phyloP scores from a whole-genome alignment of 30 jellyfish, hydroid and myxozoan species.

The Thelohanellus kitauei region DNA sequence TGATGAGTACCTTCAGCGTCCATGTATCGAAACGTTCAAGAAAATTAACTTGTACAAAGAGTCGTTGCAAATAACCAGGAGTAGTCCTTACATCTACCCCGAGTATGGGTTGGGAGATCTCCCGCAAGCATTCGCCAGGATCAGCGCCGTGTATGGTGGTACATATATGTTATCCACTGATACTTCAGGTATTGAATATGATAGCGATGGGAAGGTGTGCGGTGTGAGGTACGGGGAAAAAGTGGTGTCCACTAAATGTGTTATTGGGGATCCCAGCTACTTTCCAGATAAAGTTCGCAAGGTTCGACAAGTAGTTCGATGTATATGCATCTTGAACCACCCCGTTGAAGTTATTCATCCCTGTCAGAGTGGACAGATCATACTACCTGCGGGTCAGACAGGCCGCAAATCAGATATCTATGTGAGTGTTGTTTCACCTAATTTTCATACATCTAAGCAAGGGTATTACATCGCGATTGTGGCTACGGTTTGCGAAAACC shows the following conservation, averaged over 20 bases:
- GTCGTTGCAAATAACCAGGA: constrained; percentile 43
- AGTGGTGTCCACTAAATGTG: constrained; percentile 50
- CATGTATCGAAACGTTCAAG: constrained; percentile 26
- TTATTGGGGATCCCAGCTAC: constrained; percentile 85
- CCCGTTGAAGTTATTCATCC: constrained; percentile 38
- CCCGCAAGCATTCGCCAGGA: constrained; percentile 94
- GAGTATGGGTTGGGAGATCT: constrained; percentile 85
- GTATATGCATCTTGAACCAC: constrained; percentile 58
- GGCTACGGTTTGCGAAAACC: constrained; percentile 69
- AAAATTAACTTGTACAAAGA: constrained; percentile 23
- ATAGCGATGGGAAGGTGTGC: constrained; percentile 23
- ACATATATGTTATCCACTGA: constrained; percentile 79
- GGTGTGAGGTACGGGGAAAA: constrained; percentile 69
- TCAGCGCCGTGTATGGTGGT: constrained; percentile 95
- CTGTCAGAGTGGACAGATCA: constrained; percentile 43
- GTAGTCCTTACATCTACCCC: constrained; percentile 75
- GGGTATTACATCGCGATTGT: constrained; percentile 58
- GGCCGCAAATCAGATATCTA: constrained; percentile 69
- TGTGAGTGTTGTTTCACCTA: constrained; percentile 33
- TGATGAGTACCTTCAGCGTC: constrained; percentile 28
- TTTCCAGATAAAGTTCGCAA: constrained; percentile 42
- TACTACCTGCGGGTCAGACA: constrained; percentile 69
- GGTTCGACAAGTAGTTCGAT: constrained; percentile 81
- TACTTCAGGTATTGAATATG: constrained; percentile 40
- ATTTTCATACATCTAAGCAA: constrained; percentile 30